Percentiles rank a stretch among this genome's conserved stretches.
Conservation (phyloP, 2,888 invertebrate species). For the Drosophila silvestris region DNA sequence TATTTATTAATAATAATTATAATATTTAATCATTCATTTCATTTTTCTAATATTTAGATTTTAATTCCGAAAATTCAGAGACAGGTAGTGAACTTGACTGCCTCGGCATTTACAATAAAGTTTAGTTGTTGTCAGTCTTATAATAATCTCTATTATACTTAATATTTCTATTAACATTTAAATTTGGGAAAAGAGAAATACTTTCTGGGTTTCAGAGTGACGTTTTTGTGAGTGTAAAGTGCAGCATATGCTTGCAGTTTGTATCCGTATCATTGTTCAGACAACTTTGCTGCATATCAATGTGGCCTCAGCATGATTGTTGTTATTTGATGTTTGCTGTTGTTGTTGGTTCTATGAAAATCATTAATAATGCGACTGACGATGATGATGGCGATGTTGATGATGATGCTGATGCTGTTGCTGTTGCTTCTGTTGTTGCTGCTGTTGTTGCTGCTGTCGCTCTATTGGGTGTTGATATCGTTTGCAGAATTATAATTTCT, state of each 20-base stretch:
- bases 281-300: conserved; percentile 57
- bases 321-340: conserved; percentile 15
- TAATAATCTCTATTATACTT: too few species aligned
- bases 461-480: conserved; percentile 63
- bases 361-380: conserved; percentile 69
- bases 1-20: background rate
- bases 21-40: too few species aligned
- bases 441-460: conserved; percentile 26
- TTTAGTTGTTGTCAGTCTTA: too few species aligned
- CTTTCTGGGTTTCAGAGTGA: too few species aligned
- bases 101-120: too few species aligned
- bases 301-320: conserved; percentile 32
- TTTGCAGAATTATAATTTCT: conserved; percentile 66
- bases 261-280: conserved; percentile 46
- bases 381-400: conserved; percentile 43
- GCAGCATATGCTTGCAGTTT: conserved; percentile 42
- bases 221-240: conserved; percentile 1
- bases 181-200: too few species aligned
- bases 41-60: too few species aligned
- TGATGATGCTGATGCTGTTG: conserved; percentile 31
- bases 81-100: too few species aligned
- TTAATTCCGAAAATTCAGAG: too few species aligned
- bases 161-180: too few species aligned
- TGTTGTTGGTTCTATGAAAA: conserved; percentile 58
- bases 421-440: conserved; percentile 23